Conservation (phyloP, 2,888 invertebrate species). For the Morpho deidamia region DNA sequence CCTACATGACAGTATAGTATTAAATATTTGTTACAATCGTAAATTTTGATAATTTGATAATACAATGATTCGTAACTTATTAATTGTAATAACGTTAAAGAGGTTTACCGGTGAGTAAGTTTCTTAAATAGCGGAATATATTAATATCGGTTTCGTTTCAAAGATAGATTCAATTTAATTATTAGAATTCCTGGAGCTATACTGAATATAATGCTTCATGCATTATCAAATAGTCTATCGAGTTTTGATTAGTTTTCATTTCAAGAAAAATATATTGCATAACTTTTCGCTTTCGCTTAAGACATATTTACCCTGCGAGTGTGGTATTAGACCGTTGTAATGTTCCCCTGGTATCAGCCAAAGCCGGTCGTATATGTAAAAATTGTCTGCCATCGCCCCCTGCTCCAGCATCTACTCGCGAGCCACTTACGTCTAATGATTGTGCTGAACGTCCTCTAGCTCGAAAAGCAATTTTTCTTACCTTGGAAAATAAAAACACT, state of each 20-base stretch:
- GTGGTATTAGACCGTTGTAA: slow-evolving; percentile 73
- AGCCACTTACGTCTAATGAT: slow-evolving; percentile 58
- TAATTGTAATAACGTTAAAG: too few species aligned
- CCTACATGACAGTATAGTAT: slow-evolving; percentile 19
- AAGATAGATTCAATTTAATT: too few species aligned
- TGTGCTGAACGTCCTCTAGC: slow-evolving; percentile 70
- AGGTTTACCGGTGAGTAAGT: neutral
- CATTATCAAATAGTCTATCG: too few species aligned
- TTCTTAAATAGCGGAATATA: too few species aligned
- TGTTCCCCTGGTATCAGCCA: slow-evolving; percentile 53
- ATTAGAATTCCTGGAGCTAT: too few species aligned
- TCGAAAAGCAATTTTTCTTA: slow-evolving; percentile 67
- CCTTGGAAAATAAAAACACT: slow-evolving; percentile 34
- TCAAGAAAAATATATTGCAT: neutral
- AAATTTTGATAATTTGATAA: too few species aligned
- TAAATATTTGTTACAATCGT: too few species aligned
- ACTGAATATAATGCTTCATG: too few species aligned
- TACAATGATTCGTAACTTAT: too few species aligned
- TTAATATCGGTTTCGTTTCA: neutral
- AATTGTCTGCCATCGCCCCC: slow-evolving; percentile 62
- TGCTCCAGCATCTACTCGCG: slow-evolving; percentile 44
- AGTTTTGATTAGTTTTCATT: too few species aligned
- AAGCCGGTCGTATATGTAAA: slow-evolving; percentile 67
- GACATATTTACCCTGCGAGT: slow-evolving; percentile 50
- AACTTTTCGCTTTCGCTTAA: too few species aligned